Percentiles rank a stretch among this genome's conserved stretches.
These are phyloP conservation scores for Astyanax mexicanus DNA, from an alignment of 2,797 vertebrate genomes.

Conservation along the genomic window DNA sequence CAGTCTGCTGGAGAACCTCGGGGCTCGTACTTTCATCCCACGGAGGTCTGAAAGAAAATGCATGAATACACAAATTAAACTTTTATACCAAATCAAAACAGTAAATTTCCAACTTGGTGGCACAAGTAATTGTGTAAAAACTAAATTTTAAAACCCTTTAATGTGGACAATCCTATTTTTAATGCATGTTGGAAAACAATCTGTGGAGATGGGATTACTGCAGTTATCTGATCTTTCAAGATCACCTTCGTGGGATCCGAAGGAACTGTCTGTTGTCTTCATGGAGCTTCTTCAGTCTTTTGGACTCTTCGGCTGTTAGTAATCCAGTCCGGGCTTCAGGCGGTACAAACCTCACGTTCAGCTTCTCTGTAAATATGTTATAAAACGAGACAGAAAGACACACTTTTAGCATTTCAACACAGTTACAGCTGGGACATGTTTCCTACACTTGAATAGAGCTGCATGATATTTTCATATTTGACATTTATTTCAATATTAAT, in stretches of 20 bases:
- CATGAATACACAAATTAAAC: neutral
- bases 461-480: no score
- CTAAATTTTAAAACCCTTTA: no score
- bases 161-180: no score
- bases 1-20: constrained; percentile 85
- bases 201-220: no score
- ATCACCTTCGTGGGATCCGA: constrained; percentile 92
- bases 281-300: constrained; percentile 83
- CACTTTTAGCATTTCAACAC: neutral
- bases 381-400: neutral
- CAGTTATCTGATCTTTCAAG: no score
- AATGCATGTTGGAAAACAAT: no score
- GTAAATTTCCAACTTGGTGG: no score
- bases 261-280: constrained; percentile 89
- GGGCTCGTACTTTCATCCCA: constrained; percentile 91
- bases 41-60: constrained; percentile 76
- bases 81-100: neutral
- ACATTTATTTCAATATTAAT: no score
- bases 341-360: constrained; percentile 90
- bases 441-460: no score
- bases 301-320: constrained; percentile 84
- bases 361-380: constrained; percentile 82
- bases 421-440: no score
- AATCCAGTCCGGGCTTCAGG: constrained; percentile 85
- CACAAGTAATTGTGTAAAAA: no score